Percentiles rank a stretch among this genome's conserved stretches.
These are phyloP conservation scores for Nemoura dubitans DNA, from an alignment of 2,888 invertebrate genomes.

Conservation along the genomic window DNA sequence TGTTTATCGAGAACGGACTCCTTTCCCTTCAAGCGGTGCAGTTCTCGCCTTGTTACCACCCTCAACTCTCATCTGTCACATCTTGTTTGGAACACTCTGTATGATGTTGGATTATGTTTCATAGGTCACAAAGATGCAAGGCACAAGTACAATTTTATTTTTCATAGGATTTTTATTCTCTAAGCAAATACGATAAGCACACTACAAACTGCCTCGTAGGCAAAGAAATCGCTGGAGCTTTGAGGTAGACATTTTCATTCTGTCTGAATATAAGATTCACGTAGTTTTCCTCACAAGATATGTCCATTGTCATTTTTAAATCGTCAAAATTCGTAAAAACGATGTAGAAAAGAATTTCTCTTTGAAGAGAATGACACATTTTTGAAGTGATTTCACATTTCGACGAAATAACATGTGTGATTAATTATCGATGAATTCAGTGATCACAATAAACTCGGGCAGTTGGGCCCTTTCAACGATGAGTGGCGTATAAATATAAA, in stretches of 20 bases:
- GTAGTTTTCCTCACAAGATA: background rate
- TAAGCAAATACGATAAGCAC: background rate
- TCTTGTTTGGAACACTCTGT: too few species aligned
- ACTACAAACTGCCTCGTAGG: background rate
- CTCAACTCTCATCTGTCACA: too few species aligned
- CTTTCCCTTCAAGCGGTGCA: too few species aligned
- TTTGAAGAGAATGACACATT: background rate
- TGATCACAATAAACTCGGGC: background rate
- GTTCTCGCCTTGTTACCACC: too few species aligned
- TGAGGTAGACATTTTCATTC: background rate
- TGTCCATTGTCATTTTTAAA: background rate
- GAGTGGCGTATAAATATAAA: background rate
- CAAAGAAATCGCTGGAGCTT: slow-evolving; percentile 5
- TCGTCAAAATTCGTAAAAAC: background rate
- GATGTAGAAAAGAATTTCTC: background rate
- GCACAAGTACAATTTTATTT: too few species aligned
- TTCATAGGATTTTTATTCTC: background rate
- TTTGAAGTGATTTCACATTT: background rate
- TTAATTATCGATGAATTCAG: background rate
- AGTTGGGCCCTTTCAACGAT: background rate
- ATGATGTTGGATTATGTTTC: too few species aligned
- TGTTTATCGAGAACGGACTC: too few species aligned
- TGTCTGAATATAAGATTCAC: background rate
- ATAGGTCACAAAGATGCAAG: too few species aligned
- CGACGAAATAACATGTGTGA: slow-evolving; percentile 7